Base-by-base conservation (phyloP, 2,797 vertebrate genomes). In the Graptemys geographica region DNA sequence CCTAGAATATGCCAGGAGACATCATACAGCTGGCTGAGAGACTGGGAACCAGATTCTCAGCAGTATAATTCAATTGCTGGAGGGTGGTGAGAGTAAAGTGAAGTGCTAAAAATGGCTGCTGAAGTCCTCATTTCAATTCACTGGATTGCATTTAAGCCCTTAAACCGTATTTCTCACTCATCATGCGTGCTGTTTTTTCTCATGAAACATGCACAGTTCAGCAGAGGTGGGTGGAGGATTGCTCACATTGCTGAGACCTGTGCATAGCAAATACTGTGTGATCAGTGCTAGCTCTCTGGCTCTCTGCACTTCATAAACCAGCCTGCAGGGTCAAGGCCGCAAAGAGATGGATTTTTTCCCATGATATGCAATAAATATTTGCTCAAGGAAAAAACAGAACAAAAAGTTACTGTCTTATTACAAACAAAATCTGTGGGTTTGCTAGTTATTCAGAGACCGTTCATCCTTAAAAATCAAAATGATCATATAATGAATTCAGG, bases 191-290 rank as follows among this genome's bases (percentile, higher is more conserved):
- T 74, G 25, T n/a, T 76, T 57, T 76, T 84, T 52, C 33, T 72
- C 37, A 52, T 88, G 28, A 23, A 33, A 12, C 41, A 19, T 28
- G 9, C 62, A 37, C 33, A 41, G 27, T 90, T 81, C 59, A 23
- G 65, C 65, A 37, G 37, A 76, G 72, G 41, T 13, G 12, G 21
- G 25, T 44, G 25, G 23, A 27, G 25, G 41, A 28, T 76, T 76
- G 37, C 23, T 28, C 41, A 28, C 7, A 6, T 8, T 47, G 72
- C 41, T 76, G 25, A 76, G 23, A 28, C 37, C 69, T 78, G 19
- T 82, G 86, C 37, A 91, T 81, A 62, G 79, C n/a, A 82, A 25
- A 52, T 82, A 78, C 59, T 72, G 82, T 55, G 93, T 92, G 96
- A 23, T 47, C 57, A 53, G 49, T 47, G 33, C 13, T 91, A 28